Evolutionary conservation across 2,888 invertebrate genomes (phyloP), one percentile per base, ranked within the genome.

Genomic region (Cheilosia grossa): DNA sequence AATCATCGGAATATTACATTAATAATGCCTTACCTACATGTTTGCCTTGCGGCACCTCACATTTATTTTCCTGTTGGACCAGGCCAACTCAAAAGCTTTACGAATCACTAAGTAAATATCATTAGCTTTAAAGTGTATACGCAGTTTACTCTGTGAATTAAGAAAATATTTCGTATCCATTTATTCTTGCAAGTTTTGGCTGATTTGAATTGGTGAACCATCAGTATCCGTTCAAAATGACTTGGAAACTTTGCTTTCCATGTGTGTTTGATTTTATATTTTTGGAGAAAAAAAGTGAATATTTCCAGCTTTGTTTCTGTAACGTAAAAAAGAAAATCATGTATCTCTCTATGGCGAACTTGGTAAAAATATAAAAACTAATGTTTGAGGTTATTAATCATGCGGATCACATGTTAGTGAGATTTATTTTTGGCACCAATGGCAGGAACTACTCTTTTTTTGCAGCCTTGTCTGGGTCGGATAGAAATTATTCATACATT

Each of bases 361-460:
- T 58, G 27, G 24, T 44, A 33, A 33, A 59, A 51, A 64, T 54
- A 15, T n/a, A 49, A 64, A n/a, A n/a, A n/a, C n/a, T n/a, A n/a
- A 54, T 56, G 56, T 37, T 64, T 74, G 63, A 0, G 40, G 33
- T 47, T 64, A 56, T 74, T 56, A 64, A 64, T 74, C 63, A 74
- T 74, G 74, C 64, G 49, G 9, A 64, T 73, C 54, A 73, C 61
- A 73, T 17, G 44, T 59, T 59, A 42, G 10, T 19, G 47, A 7
- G 56, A 24, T 74, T 42, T 58, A 47, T 74, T 49, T 59, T 59
- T 40, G 24, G 9, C 21, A 53, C n/a, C 13, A 33, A 72, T 42
- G 53, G 24, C 7, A 53, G 42, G 42, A 13, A 47, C 15, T 33
- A 7, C 10, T 42, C 19, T 33, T 56, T 13, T 51, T 24, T 21